Evolutionary conservation across 2,797 vertebrate species (phyloP).

Genomic region (Propithecus perrieri): DNA sequence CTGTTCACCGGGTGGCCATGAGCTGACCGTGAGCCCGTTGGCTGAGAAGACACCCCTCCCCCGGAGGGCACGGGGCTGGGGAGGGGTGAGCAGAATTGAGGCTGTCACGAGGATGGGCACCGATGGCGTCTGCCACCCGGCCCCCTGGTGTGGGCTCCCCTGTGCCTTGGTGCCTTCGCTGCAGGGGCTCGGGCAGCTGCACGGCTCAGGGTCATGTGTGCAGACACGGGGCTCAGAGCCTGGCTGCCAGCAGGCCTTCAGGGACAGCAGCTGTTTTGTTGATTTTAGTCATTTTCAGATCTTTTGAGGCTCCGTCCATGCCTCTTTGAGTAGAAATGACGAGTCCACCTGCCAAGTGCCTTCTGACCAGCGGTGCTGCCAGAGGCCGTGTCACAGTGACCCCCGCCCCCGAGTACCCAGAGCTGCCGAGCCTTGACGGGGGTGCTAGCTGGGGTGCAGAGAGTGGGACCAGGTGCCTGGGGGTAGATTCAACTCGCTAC

Average conservation of each 20-base stretch:
- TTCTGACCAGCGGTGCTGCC: fast-evolving
- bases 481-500: background rate
- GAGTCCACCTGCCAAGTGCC: background rate
- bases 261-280: fast-evolving
- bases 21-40: background rate
- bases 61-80: too few species aligned
- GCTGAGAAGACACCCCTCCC: too few species aligned
- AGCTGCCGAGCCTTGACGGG: background rate
- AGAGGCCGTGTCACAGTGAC: background rate
- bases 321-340: background rate
- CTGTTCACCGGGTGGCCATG: too few species aligned
- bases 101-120: background rate
- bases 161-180: background rate
- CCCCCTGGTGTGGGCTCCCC: fast-evolving
- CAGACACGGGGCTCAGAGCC: fast-evolving
- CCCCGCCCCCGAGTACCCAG: fast-evolving
- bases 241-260: background rate
- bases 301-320: background rate
- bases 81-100: background rate
- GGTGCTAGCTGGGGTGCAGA: background rate
- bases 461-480: background rate
- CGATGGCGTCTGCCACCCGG: fast-evolving
- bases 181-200: too few species aligned
- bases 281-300: background rate
- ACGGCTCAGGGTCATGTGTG: background rate